Percentiles rank a stretch among this genome's conserved stretches.
Evolutionary conservation across 1,140 invertebrate species (phyloP).

Genomic region (Dinoponera quadriceps): DNA sequence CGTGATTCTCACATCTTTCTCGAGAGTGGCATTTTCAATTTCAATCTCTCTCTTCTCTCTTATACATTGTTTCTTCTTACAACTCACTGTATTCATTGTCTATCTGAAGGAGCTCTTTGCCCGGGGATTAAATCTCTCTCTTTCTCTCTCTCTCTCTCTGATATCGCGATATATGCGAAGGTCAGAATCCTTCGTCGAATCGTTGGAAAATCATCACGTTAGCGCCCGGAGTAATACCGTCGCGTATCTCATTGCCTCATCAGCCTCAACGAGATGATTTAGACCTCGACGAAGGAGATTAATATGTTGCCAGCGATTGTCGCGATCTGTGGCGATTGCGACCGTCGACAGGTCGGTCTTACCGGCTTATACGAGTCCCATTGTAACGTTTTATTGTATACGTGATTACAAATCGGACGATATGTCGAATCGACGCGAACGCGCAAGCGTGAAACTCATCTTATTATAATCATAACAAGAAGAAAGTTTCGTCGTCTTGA

Average conservation of each 20-base stretch:
- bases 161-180: slow-evolving; percentile 30
- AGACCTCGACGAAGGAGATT: slow-evolving; percentile 73
- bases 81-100: neutral
- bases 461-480: neutral
- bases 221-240: slow-evolving; percentile 29
- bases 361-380: neutral
- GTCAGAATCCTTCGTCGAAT: slow-evolving; percentile 5
- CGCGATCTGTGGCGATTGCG: slow-evolving; percentile 33
- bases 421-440: slow-evolving; percentile 6
- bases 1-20: too few relatives aligned
- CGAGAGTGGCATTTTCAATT: neutral
- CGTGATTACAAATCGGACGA: slow-evolving; percentile 32
- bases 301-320: slow-evolving; percentile 70
- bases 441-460: neutral
- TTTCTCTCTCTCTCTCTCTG: neutral
- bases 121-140: neutral
- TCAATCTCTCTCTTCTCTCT: too few relatives aligned
- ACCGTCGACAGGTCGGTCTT: slow-evolving; percentile 50
- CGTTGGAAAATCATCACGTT: slow-evolving; percentile 21
- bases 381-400: neutral
- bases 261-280: slow-evolving; percentile 73
- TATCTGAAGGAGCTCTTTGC: too few relatives aligned
- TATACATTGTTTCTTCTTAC: neutral
- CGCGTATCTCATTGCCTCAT: slow-evolving; percentile 53
- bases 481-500: slow-evolving; percentile 2